Evolutionary conservation across 1,140 invertebrate genomes (phyloP).

Genomic region (Ditylenchus dipsaci): DNA sequence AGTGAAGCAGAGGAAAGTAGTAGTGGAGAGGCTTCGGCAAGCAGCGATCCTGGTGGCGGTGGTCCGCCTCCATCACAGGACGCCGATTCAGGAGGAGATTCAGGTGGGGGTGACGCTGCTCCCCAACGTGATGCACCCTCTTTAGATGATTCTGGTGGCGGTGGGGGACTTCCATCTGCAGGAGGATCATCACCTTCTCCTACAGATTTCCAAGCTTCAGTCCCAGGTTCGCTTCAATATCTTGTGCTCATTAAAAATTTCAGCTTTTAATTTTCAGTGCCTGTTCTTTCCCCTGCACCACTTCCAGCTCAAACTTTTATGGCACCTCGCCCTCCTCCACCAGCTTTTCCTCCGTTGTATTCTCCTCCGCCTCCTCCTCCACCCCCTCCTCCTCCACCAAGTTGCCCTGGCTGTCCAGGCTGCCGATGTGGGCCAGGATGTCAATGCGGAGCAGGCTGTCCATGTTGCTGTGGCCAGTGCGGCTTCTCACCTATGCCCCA

Average conservation of each 20-base stretch:
- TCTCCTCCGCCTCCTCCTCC: slow-evolving; percentile 5
- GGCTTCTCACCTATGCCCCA: slow-evolving; percentile 7
- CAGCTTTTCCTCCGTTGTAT: neutral
- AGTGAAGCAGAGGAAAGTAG: neutral
- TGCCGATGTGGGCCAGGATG: slow-evolving; percentile 4
- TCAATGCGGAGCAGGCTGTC: neutral
- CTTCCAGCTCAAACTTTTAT: slow-evolving; percentile 24
- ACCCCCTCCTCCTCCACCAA: neutral
- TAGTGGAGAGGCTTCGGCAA: neutral
- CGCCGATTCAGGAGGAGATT: neutral
- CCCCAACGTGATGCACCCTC: neutral
- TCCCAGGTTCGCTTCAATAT: neutral
- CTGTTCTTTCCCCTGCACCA: slow-evolving; percentile 19
- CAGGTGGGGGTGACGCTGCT: neutral
- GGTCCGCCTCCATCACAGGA: no score
- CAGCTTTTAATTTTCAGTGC: slow-evolving; percentile 12
- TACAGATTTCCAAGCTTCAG: no score
- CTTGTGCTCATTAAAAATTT: neutral
- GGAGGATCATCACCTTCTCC: neutral
- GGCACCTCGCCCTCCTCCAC: slow-evolving; percentile 5
- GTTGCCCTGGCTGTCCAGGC: neutral
- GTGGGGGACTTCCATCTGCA: slow-evolving; percentile 3
- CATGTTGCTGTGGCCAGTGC: neutral
- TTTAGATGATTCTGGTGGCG: neutral
- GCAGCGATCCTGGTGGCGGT: neutral